phyloP scores from a whole-genome alignment of 1,140 invertebrate genomes.

The Drosophila pectinifera region DNA sequence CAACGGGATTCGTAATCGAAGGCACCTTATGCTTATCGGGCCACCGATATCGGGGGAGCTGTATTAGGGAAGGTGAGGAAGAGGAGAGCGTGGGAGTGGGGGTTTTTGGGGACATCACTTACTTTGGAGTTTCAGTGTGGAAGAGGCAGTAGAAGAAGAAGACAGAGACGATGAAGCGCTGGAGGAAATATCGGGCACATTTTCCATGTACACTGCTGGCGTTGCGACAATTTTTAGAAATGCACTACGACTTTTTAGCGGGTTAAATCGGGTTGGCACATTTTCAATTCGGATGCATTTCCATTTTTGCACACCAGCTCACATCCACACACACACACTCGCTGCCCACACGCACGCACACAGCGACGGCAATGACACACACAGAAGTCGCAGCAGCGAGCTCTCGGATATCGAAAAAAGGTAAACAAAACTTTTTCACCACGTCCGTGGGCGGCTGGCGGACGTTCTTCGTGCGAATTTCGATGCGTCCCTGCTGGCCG shows the following conservation, averaged over 20 bases:
- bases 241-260: conserved; percentile 21
- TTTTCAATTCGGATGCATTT: conserved; percentile 50
- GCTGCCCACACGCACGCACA: conserved; percentile 21
- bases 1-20: conserved; percentile 49
- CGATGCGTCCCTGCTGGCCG: conserved; percentile 7
- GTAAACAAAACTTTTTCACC: conserved; percentile 69
- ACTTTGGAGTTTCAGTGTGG: conserved; percentile 48
- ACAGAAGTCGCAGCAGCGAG: conserved; percentile 33
- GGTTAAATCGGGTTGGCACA: conserved; percentile 24
- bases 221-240: conserved; percentile 29
- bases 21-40: conserved; percentile 56
- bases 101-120: conserved; percentile 13
- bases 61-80: too few species aligned
- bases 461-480: conserved; percentile 14
- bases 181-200: conserved; percentile 61
- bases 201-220: conserved; percentile 65
- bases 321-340: conserved; percentile 26
- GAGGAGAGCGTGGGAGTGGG: not conserved
- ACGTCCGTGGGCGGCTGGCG: conserved; percentile 5
- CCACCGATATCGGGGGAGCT: conserved; percentile 10
- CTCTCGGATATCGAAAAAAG: conserved; percentile 71
- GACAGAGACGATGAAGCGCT: conserved; percentile 26
- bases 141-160: conserved; percentile 26
- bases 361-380: conserved; percentile 3
- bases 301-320: conserved; percentile 59